phyloP scores from a whole-genome alignment of 2,797 vertebrate species.

The Danio aesculapii region DNA sequence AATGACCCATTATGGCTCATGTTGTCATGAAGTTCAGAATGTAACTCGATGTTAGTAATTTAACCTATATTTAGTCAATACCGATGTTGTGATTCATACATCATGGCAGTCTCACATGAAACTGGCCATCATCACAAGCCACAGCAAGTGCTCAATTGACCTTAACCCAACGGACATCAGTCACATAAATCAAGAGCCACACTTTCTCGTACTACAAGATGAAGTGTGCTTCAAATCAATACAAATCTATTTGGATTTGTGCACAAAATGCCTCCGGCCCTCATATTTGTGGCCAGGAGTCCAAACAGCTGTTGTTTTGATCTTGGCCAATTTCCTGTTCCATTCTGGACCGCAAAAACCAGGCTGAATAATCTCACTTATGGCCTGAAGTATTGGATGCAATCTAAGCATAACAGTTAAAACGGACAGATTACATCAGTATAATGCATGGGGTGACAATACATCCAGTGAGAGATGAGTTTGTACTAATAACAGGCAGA shows the following conservation, averaged over 20 bases:
- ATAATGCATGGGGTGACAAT: constrained; percentile 27
- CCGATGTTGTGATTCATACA: background rate
- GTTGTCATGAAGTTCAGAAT: background rate
- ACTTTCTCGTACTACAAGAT: constrained; percentile 27
- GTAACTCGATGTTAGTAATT: background rate
- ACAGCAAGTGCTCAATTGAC: constrained; percentile 34
- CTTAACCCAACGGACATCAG: constrained; percentile 42
- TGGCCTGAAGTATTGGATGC: constrained; percentile 18
- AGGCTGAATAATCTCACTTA: constrained; percentile 11
- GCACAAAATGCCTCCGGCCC: constrained; percentile 39
- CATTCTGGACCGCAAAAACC: background rate
- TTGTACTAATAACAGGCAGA: constrained; percentile 48
- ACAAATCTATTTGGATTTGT: constrained; percentile 51
- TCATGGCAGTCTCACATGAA: background rate
- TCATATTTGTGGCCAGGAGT: constrained; percentile 43
- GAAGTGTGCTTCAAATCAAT: constrained; percentile 56
- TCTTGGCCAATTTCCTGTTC: constrained; percentile 44
- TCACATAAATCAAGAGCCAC: constrained; percentile 33
- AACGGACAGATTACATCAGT: constrained; percentile 49
- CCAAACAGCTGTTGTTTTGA: constrained; percentile 53
- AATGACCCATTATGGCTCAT: background rate
- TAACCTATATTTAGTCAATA: constrained; percentile 16
- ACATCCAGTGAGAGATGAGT: constrained; percentile 39
- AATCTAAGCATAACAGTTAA: constrained; percentile 4
- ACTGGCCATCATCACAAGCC: constrained; percentile 30